A percentile compares a stretch with the other conserved stretches of the same genome.
Conservation (phyloP, 1,140 invertebrate species). For the Leptinotarsa lineolata region DNA sequence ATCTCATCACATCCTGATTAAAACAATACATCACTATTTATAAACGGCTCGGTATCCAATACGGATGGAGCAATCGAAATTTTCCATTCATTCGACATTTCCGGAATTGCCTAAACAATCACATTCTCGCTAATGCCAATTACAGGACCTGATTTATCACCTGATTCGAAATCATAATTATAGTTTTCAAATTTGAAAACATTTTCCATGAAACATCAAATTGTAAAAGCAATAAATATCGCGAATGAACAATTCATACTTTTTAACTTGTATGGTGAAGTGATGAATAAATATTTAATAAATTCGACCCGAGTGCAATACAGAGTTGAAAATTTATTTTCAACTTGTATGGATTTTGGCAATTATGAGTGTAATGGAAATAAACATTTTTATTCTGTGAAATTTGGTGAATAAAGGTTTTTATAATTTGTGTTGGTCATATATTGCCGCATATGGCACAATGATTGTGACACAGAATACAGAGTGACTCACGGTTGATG, state of each 20-base stretch:
- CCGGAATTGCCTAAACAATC: not conserved
- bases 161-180: not conserved
- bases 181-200: conserved; percentile 1
- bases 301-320: not conserved
- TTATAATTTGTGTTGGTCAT: no score
- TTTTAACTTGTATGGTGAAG: not conserved
- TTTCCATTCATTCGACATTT: not conserved
- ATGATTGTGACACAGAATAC: no score
- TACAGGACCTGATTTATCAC: not conserved
- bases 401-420: no score
- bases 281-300: not conserved
- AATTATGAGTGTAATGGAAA: not conserved
- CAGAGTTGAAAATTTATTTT: not conserved
- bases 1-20: not conserved
- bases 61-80: not conserved
- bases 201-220: not conserved
- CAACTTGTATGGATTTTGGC: not conserved
- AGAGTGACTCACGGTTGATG: no score
- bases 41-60: not conserved
- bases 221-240: not conserved
- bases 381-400: not conserved
- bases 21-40: not conserved
- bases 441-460: no score
- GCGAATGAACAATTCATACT: not conserved
- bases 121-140: not conserved